Percentiles rank a stretch among this genome's conserved stretches.
Conservation (phyloP, 2,888 invertebrate species). For the Gari tellinella region DNA sequence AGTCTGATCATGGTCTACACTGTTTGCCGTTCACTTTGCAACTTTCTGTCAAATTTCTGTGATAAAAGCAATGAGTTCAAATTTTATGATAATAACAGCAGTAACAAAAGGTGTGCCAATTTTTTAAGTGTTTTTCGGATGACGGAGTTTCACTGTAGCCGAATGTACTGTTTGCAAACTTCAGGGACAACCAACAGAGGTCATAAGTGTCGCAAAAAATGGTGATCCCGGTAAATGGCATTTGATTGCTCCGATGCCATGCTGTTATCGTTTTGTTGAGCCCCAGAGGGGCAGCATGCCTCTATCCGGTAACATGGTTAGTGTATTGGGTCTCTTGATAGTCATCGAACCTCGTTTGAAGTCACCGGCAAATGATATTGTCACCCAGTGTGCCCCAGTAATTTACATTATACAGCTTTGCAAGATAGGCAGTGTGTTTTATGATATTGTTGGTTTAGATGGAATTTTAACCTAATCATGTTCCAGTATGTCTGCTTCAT, state of each 20-base stretch:
- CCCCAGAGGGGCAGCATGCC: not conserved
- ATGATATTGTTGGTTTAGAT: conserved; percentile 15
- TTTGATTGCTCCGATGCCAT: conserved; percentile 4
- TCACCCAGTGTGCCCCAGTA: conserved; percentile 28
- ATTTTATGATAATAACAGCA: too few species aligned
- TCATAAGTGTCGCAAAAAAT: conserved; percentile 37
- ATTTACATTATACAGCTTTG: conserved; percentile 44
- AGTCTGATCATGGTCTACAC: too few species aligned
- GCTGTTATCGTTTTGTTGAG: conserved; percentile 4
- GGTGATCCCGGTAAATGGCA: conserved; percentile 4
- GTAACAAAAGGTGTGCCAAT: not conserved
- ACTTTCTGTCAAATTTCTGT: too few species aligned
- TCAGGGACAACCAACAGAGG: conserved; percentile 26
- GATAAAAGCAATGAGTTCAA: too few species aligned
- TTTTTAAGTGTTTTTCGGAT: not conserved
- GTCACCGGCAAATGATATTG: conserved; percentile 33
- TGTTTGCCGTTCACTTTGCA: too few species aligned
- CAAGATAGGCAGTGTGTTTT: conserved; percentile 39
- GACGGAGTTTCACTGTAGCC: too few species aligned
- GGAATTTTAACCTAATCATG: too few species aligned
- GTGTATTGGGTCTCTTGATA: conserved; percentile 36
- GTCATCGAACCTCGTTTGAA: conserved; percentile 35
- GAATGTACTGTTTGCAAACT: not conserved
- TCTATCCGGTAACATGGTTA: conserved; percentile 34
- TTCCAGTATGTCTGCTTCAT: too few species aligned